phyloP scores from a whole-genome alignment of 1,140 invertebrate genomes.

The Halictus rubicundus region DNA sequence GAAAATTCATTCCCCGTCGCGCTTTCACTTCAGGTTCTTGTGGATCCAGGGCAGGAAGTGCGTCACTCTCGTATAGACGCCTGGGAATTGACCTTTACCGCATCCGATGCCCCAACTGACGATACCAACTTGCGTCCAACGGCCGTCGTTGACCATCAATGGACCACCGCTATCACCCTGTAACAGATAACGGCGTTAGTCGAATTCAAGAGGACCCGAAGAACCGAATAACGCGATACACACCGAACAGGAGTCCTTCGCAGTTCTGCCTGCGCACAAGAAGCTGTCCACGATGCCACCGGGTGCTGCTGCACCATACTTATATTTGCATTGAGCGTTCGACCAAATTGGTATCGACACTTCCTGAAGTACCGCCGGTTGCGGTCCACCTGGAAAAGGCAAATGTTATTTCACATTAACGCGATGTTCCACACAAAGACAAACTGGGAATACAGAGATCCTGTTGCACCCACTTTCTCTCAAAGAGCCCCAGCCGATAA shows the following conservation, averaged over 20 bases:
- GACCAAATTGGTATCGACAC: constrained; percentile 92
- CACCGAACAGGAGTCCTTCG: constrained; percentile 94
- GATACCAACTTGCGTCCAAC: constrained; percentile 92
- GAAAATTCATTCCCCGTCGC: background rate
- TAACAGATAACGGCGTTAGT: constrained; percentile 27
- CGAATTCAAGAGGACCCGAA: background rate
- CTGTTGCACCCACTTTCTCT: constrained; percentile 84
- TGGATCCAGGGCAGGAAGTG: constrained; percentile 90
- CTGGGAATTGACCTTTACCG: constrained; percentile 94
- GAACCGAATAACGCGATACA: constrained; percentile 69
- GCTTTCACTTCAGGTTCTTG: constrained; percentile 84
- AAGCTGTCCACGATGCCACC: constrained; percentile 93
- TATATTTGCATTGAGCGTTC: constrained; percentile 88
- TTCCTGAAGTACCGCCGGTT: constrained; percentile 90
- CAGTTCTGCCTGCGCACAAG: constrained; percentile 90
- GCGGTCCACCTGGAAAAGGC: constrained; percentile 85
- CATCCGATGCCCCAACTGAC: constrained; percentile 97
- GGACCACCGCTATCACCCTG: constrained; percentile 96
- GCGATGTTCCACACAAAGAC: background rate
- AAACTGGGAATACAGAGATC: background rate
- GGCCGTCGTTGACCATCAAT: constrained; percentile 89
- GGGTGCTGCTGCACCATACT: constrained; percentile 92
- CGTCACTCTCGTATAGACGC: constrained; percentile 91
- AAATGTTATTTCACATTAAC: constrained; percentile 8
- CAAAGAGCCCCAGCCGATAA: constrained; percentile 92